A percentile compares a stretch with the other conserved stretches of the same genome.
These are phyloP conservation scores for Drosophila tsacasi DNA, from an alignment of 1,140 invertebrate species.

Conservation along the genomic window DNA sequence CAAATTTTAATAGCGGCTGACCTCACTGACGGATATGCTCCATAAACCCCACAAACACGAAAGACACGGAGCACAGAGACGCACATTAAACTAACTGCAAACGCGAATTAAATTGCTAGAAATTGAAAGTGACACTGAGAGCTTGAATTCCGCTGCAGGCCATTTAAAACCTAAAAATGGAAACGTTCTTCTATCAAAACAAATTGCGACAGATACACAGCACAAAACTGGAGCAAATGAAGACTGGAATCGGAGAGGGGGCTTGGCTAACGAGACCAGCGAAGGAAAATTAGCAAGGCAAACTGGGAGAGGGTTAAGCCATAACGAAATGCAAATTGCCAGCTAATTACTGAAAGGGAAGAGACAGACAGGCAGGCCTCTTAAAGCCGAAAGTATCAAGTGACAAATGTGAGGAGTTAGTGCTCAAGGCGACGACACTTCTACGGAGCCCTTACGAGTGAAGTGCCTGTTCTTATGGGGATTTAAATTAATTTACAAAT, in stretches of 20 bases:
- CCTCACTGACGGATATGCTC: constrained; percentile 64
- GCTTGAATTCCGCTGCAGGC: constrained; percentile 46
- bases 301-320: constrained; percentile 24
- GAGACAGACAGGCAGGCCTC: background rate
- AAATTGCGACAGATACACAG: constrained; percentile 42
- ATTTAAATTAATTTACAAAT: constrained; percentile 2
- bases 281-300: constrained; percentile 20
- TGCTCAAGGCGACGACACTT: constrained; percentile 17
- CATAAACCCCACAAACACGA: constrained; percentile 25
- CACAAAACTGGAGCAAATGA: constrained; percentile 12
- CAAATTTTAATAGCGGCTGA: constrained; percentile 41
- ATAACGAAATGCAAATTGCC: constrained; percentile 62
- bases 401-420: constrained; percentile 56
- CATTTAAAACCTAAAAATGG: constrained; percentile 41
- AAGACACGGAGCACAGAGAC: constrained; percentile 15
- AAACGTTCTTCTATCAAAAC: constrained; percentile 51
- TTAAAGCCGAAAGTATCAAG: constrained; percentile 53
- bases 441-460: background rate
- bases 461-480: background rate
- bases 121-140: constrained; percentile 79
- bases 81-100: constrained; percentile 51
- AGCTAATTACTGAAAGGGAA: constrained; percentile 56
- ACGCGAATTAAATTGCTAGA: constrained; percentile 80
- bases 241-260: constrained; percentile 15
- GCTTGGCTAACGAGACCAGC: background rate